Evolutionary conservation across 2,888 invertebrate genomes (phyloP).

Genomic region (Marasmarcha lunaedactyla): DNA sequence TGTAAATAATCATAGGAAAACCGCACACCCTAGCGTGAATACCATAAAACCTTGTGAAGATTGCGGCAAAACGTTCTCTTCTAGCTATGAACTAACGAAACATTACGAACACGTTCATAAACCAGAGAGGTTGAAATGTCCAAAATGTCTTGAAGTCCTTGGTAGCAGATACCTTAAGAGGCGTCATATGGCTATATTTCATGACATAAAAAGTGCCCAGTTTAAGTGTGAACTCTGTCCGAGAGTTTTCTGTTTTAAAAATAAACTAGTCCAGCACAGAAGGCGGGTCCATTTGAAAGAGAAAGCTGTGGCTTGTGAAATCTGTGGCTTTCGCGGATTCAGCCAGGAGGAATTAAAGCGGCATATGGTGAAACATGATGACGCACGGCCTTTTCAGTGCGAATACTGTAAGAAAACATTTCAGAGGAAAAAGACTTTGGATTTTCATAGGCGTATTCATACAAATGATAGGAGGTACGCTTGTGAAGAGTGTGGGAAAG

Average conservation of each 20-base stretch:
- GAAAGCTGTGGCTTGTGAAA: slow-evolving; percentile 34
- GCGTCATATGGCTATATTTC: slow-evolving; percentile 39
- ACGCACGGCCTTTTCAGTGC: slow-evolving; percentile 66
- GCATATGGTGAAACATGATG: slow-evolving; percentile 68
- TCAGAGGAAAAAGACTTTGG: slow-evolving; percentile 63
- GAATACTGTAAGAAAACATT: slow-evolving; percentile 69
- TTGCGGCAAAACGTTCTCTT: slow-evolving; percentile 26
- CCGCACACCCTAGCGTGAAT: slow-evolving; percentile 21
- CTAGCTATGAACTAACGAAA: slow-evolving; percentile 19
- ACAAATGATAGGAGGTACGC: slow-evolving; percentile 59
- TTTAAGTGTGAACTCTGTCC: slow-evolving; percentile 42
- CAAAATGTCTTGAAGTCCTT: slow-evolving; percentile 38
- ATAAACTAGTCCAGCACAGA: slow-evolving; percentile 34
- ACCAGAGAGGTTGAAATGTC: slow-evolving; percentile 25
- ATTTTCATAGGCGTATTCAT: slow-evolving; percentile 59
- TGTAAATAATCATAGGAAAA: slow-evolving; percentile 33
- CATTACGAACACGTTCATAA: slow-evolving; percentile 18
- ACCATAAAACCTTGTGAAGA: slow-evolving; percentile 21
- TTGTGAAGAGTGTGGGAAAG: slow-evolving; percentile 63
- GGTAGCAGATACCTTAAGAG: slow-evolving; percentile 35
- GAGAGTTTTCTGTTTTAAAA: slow-evolving; percentile 32
- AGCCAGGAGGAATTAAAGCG: slow-evolving; percentile 53
- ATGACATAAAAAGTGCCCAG: slow-evolving; percentile 37
- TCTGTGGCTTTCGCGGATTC: slow-evolving; percentile 47
- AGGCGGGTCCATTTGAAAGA: slow-evolving; percentile 42